Conservation (phyloP, 1,140 invertebrate species). For the Zaprionus taronus region DNA sequence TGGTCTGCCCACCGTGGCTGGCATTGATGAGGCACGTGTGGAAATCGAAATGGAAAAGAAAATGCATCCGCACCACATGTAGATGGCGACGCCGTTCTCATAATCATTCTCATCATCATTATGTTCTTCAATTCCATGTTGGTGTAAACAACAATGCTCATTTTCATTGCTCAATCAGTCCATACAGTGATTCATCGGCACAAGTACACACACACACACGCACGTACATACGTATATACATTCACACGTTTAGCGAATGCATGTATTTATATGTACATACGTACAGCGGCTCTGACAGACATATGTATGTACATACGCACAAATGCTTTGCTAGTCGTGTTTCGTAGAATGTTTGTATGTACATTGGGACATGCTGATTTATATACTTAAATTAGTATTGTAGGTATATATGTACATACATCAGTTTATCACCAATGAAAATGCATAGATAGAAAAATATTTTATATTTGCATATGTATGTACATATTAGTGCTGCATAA, state of each 20-base stretch:
- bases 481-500: not conserved
- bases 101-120: not conserved
- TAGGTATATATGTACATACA: too few species aligned
- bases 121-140: not conserved
- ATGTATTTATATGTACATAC: not conserved
- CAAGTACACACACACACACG: not conserved
- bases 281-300: not conserved
- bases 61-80: conserved; percentile 86
- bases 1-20: conserved; percentile 88
- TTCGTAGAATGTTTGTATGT: not conserved
- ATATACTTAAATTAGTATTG: too few species aligned
- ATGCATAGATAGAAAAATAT: too few species aligned
- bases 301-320: conserved; percentile 1
- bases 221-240: conserved; percentile 6
- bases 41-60: conserved; percentile 88
- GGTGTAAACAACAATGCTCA: not conserved
- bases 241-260: not conserved
- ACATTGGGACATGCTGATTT: not conserved
- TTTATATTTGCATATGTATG: too few species aligned
- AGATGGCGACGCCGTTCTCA: conserved; percentile 26
- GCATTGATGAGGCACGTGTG: conserved; percentile 88
- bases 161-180: conserved; percentile 14
- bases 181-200: conserved; percentile 1
- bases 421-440: too few species aligned
- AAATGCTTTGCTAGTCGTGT: conserved; percentile 2